These are phyloP conservation scores for Phyllotreta striolata DNA, from an alignment of 2,888 invertebrate species.

Conservation along the genomic window DNA sequence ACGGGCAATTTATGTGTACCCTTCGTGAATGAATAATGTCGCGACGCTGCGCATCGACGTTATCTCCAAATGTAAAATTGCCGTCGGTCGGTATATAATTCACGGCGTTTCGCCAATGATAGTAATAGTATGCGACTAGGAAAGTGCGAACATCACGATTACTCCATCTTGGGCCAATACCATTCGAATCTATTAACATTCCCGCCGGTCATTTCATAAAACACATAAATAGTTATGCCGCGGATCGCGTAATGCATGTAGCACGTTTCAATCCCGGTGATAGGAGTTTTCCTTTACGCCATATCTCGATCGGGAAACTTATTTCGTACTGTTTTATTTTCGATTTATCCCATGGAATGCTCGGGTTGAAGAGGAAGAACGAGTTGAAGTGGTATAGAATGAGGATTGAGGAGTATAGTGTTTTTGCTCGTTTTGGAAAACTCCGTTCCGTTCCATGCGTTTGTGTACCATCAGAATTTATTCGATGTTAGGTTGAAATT, in stretches of 20 bases:
- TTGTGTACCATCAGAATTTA: conserved; percentile 7
- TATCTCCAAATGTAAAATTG: conserved; percentile 46
- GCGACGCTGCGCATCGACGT: conserved; percentile 31
- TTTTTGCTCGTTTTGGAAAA: no score
- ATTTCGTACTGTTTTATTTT: no score
- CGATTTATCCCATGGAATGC: no score
- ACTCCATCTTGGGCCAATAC: conserved; percentile 40
- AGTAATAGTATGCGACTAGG: conserved; percentile 44
- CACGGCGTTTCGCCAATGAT: conserved; percentile 43
- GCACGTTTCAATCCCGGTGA: conserved; percentile 27
- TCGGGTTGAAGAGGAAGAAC: no score
- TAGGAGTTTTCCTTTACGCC: not conserved
- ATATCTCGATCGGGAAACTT: no score
- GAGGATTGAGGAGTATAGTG: no score
- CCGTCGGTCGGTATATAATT: conserved; percentile 39
- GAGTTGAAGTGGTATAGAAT: no score
- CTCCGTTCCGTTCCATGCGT: no score
- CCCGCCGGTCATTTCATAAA: conserved; percentile 45
- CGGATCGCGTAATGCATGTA: conserved; percentile 24
- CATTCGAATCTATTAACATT: conserved; percentile 46
- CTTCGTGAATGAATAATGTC: not conserved
- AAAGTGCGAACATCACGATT: conserved; percentile 53
- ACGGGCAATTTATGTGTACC: no score
- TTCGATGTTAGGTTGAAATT: conserved; percentile 19
- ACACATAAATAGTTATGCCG: conserved; percentile 29